These are phyloP conservation scores for Spilogale gracilis DNA, from an alignment of 2,113 vertebrate species.

Conservation along the genomic window DNA sequence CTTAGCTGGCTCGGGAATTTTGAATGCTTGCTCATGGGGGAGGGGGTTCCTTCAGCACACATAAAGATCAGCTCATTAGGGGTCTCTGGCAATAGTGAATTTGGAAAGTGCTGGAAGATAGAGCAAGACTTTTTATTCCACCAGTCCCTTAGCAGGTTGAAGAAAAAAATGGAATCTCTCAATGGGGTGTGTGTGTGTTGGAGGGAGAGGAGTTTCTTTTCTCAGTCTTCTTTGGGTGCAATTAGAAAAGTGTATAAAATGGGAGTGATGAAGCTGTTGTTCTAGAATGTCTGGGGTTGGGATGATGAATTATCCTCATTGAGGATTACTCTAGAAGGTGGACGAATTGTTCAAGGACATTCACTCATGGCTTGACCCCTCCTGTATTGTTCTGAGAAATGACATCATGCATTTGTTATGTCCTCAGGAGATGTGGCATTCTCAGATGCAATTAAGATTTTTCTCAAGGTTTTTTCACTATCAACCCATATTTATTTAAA, in stretches of 20 bases:
- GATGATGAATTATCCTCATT: not conserved
- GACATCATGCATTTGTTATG: not conserved
- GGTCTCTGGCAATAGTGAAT: not conserved
- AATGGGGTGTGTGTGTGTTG: not conserved
- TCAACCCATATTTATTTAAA: not conserved
- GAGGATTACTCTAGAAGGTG: not conserved
- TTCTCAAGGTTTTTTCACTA: slow-evolving; percentile 13
- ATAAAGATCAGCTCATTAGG: not conserved
- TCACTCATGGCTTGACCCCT: not conserved
- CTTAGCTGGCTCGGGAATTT: not conserved
- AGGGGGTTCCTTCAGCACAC: not conserved
- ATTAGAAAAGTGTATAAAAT: not conserved
- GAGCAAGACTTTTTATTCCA: not conserved
- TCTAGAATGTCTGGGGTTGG: not conserved
- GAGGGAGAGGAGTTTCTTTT: not conserved
- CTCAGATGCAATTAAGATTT: slow-evolving; percentile 35
- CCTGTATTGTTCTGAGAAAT: not conserved
- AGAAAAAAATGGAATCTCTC: not conserved
- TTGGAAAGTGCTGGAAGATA: not conserved
- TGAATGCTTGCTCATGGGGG: not conserved
- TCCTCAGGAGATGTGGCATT: not conserved
- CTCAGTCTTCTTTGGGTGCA: not conserved
- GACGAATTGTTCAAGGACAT: not conserved
- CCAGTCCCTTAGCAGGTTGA: not conserved
- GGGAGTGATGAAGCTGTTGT: not conserved